Percentiles rank a stretch among this genome's conserved stretches.
These are phyloP conservation scores for Leptopilina clavipes DNA, from an alignment of 1,140 invertebrate species.

Conservation along the genomic window DNA sequence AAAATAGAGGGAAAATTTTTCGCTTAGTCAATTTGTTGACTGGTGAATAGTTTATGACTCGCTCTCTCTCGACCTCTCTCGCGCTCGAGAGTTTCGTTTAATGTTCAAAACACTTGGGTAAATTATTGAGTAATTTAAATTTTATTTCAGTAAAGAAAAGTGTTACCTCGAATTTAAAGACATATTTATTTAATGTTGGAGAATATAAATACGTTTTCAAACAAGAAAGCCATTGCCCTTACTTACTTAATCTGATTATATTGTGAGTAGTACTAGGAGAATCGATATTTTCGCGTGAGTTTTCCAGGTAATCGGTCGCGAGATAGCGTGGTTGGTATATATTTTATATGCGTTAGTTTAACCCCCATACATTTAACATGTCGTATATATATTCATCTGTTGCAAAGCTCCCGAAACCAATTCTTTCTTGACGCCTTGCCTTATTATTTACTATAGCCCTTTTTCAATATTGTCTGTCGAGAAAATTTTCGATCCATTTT, in stretches of 20 bases:
- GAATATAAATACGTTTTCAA: not conserved
- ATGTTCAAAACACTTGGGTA: too few relatives aligned
- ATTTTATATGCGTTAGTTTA: slow-evolving; percentile 63
- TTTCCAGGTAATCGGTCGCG: slow-evolving; percentile 69
- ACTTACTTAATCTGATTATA: slow-evolving; percentile 17
- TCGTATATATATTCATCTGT: slow-evolving; percentile 40
- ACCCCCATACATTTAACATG: slow-evolving; percentile 41
- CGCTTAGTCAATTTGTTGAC: too few relatives aligned
- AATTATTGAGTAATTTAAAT: not conserved
- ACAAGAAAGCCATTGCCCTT: slow-evolving; percentile 21
- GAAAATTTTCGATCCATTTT: too few relatives aligned
- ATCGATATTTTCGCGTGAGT: slow-evolving; percentile 73
- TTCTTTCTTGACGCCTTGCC: slow-evolving; percentile 29
- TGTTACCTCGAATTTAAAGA: not conserved
- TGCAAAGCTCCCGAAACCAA: slow-evolving; percentile 33
- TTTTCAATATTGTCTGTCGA: slow-evolving; percentile 22
- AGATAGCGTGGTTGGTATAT: slow-evolving; percentile 68
- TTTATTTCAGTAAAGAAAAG: not conserved
- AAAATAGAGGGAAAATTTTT: too few relatives aligned
- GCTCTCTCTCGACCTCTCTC: too few relatives aligned
- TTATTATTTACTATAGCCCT: slow-evolving; percentile 28
- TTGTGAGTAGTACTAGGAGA: slow-evolving; percentile 41
- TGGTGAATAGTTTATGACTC: too few relatives aligned
- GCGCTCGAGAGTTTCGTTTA: too few relatives aligned
- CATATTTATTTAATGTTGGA: not conserved